phyloP scores from a whole-genome alignment of 2,113 vertebrate species.

The Perca flavescens region DNA sequence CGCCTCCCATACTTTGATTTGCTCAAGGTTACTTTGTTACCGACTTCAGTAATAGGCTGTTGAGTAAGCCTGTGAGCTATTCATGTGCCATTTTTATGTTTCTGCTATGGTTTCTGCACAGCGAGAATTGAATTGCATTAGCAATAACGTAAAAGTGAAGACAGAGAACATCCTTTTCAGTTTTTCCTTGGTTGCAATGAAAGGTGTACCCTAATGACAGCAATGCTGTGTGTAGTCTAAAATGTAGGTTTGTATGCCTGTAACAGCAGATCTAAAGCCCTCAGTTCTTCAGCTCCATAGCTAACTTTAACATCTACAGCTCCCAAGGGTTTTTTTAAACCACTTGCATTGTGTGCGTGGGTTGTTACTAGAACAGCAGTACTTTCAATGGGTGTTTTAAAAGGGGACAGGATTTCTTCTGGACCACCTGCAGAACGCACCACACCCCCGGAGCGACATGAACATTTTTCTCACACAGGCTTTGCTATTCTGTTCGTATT shows the following conservation, averaged over 20 bases:
- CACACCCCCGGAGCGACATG: slow-evolving; percentile 21
- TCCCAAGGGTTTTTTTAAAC: slow-evolving; percentile 15
- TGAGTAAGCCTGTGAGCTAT: slow-evolving; percentile 16
- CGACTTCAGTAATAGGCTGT: slow-evolving; percentile 30
- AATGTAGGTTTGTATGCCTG: neutral
- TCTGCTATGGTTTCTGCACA: neutral
- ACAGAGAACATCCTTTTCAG: neutral
- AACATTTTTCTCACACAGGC: slow-evolving; percentile 2
- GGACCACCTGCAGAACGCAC: slow-evolving; percentile 39
- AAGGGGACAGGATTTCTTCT: slow-evolving; percentile 79
- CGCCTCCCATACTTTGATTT: slow-evolving; percentile 30
- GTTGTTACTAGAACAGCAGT: slow-evolving; percentile 45
- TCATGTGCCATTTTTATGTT: slow-evolving; percentile 38
- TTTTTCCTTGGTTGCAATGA: neutral
- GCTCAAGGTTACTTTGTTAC: slow-evolving; percentile 39
- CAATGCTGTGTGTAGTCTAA: neutral
- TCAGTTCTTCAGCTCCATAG: neutral
- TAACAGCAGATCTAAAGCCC: neutral
- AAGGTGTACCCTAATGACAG: neutral
- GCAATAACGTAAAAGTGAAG: slow-evolving; percentile 4
- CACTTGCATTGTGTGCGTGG: slow-evolving; percentile 47
- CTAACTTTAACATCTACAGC: slow-evolving; percentile 6
- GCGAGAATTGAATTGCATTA: neutral
- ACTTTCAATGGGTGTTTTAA: slow-evolving; percentile 51
- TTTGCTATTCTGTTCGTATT: slow-evolving; percentile 25